Evolutionary conservation across 2,113 vertebrate genomes (phyloP), one percentile per base, ranked within the genome.

Genomic region (Nibea coibor): DNA sequence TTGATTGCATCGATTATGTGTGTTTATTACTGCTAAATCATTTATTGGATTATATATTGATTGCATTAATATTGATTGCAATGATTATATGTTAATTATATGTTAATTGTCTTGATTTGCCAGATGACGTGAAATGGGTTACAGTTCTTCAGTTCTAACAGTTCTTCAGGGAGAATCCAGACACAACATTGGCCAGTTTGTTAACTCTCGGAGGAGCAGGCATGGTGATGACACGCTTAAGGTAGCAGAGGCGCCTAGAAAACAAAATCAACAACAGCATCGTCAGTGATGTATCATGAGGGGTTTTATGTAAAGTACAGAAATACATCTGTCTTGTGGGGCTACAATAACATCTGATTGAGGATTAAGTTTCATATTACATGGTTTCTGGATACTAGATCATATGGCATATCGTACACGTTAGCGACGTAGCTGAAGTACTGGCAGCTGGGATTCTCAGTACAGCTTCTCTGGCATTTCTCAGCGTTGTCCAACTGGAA

Each of bases 181-280:
- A 92, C 69, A 90, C 70, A 6, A 74, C 35, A 28, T 72, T 64
- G 26, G 4, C 11, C 63, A 63, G 9, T 26, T 50, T 35, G 17
- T 4, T 12, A 10, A 92, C 47, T 70, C 70, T 87, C 15, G 59
- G 59, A 26, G 91, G 87, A 26, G 75, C 51, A 35, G 91, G 89
- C 42, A 85, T 39, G 43, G 58, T 81, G 31, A 87, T 85, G 39
- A 76, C 42, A 31, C 72, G 75, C 80, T 90, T 92, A 31, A 90
- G 76, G 45, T 63, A 88, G 59, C 89, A 92, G 42, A 5, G 22
- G 12, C 2, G 5, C 54, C 54, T 57, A 57, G 24, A 57, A 16
- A 12, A 57, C 22, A 26, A 26, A 57, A 57, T 57, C 51, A 53
- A n/a, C 50, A 14, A 8, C 24, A 58, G 56, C 56, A 58, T 28